These are phyloP conservation scores for Maccullochella peelii DNA, from an alignment of 2,113 vertebrate genomes.

Conservation along the genomic window DNA sequence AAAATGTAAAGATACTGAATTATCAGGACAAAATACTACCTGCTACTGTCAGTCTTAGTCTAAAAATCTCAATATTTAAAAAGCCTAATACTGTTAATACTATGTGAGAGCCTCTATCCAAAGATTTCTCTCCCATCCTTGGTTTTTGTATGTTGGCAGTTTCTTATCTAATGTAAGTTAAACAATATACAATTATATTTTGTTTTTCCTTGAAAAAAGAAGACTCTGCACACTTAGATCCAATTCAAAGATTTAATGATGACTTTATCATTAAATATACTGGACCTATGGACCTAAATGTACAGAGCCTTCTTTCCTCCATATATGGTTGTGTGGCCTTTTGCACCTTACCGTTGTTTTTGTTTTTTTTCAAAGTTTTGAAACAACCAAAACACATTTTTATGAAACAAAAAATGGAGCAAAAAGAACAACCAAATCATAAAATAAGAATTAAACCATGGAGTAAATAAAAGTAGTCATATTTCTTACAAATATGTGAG, in stretches of 20 bases:
- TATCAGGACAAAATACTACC: background rate
- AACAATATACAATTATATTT: background rate
- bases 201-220: background rate
- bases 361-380: background rate
- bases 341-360: background rate
- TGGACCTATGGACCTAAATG: background rate
- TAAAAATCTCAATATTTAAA: background rate
- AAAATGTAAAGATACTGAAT: background rate
- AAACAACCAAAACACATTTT: conserved; percentile 27
- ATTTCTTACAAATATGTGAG: conserved; percentile 69
- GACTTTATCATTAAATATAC: background rate
- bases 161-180: background rate
- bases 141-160: background rate
- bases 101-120: background rate
- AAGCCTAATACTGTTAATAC: background rate
- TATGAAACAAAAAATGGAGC: conserved; percentile 14
- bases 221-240: background rate
- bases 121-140: background rate
- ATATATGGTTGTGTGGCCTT: background rate
- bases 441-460: conserved; percentile 39
- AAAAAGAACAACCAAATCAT: conserved; percentile 10
- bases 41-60: background rate
- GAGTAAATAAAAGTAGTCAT: conserved; percentile 41
- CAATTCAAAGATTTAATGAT: background rate
- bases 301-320: background rate